Evolutionary conservation across 2,113 vertebrate species (phyloP).

Genomic region (Zosterops pallidus): DNA sequence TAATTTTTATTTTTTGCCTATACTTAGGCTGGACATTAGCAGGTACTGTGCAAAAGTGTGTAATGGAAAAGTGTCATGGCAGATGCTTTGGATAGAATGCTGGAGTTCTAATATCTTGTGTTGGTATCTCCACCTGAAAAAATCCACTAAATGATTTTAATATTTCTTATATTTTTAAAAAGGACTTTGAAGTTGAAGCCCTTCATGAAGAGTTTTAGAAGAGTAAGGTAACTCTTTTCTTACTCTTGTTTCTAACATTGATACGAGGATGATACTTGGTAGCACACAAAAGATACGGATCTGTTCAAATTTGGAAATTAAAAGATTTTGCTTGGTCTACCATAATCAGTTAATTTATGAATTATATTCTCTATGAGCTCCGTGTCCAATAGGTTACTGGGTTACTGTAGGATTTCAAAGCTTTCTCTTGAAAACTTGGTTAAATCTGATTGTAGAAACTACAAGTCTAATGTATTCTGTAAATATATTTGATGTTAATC

Average conservation of each 20-base stretch:
- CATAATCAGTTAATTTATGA: neutral
- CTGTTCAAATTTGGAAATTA: neutral
- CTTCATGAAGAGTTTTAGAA: neutral
- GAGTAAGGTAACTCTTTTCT: neutral
- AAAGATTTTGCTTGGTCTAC: neutral
- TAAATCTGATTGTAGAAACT: slow-evolving; percentile 28
- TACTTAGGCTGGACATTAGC: neutral
- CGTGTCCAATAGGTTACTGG: neutral
- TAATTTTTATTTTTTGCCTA: neutral
- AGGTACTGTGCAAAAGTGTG: neutral
- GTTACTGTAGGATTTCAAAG: slow-evolving; percentile 39
- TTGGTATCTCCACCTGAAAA: neutral
- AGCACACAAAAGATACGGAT: neutral
- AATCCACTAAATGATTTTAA: neutral
- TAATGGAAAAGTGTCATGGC: neutral
- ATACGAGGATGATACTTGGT: neutral
- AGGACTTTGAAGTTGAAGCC: neutral
- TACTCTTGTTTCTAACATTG: neutral
- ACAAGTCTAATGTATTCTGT: neutral
- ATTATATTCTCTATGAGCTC: slow-evolving; percentile 33
- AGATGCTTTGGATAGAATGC: neutral
- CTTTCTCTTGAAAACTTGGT: slow-evolving; percentile 24
- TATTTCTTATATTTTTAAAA: neutral
- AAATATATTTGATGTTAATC: slow-evolving; percentile 3
- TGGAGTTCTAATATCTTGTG: neutral